Percentiles rank a stretch among this genome's conserved stretches.
phyloP scores from a whole-genome alignment of 1,140 invertebrate genomes.

The Thaumatotibia leucotreta region DNA sequence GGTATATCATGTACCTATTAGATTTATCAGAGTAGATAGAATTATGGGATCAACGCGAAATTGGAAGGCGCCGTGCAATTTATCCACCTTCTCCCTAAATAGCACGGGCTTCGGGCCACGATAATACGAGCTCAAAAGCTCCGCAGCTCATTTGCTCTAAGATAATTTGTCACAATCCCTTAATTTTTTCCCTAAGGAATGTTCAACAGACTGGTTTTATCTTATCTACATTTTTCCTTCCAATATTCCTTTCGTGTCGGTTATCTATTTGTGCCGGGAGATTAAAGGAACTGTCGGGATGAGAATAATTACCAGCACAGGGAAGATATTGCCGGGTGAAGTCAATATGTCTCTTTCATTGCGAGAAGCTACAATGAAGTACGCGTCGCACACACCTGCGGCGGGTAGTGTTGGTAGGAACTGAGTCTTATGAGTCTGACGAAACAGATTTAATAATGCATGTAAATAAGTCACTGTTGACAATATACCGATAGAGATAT shows the following conservation, averaged over 20 bases:
- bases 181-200: neutral
- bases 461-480: no score
- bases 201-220: neutral
- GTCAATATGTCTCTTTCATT: conserved; percentile 27
- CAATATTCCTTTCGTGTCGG: neutral
- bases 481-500: no score
- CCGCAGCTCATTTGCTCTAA: conserved; percentile 10
- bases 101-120: neutral
- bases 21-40: neutral
- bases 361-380: conserved; percentile 25
- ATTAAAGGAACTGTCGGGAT: neutral
- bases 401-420: conserved; percentile 8
- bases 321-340: conserved; percentile 21
- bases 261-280: neutral
- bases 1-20: neutral
- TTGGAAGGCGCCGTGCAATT: conserved; percentile 1
- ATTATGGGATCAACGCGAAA: conserved; percentile 3
- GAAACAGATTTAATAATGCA: no score
- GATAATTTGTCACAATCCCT: conserved; percentile 11
- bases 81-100: conserved; percentile 12
- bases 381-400: conserved; percentile 44
- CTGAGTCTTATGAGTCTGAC: neutral
- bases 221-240: neutral
- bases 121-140: conserved; percentile 7
- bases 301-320: conserved; percentile 21